Evolutionary conservation across 1,140 invertebrate genomes (phyloP).

Genomic region (Streblospio benedicti): DNA sequence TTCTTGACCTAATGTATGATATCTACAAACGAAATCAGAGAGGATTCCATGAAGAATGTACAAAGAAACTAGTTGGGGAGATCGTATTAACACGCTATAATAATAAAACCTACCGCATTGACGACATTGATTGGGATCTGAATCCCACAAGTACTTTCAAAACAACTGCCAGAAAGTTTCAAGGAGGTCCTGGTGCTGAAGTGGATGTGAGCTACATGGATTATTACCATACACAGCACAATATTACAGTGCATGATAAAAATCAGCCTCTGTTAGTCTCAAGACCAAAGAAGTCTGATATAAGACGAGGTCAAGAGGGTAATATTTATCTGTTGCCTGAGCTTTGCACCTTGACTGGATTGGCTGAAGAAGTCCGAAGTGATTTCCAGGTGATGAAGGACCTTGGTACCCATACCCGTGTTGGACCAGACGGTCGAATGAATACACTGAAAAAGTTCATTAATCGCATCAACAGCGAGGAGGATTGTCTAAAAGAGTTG

Average conservation of each 20-base stretch:
- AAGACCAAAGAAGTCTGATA: constrained; percentile 35
- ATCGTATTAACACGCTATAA: constrained; percentile 84
- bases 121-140: constrained; percentile 75
- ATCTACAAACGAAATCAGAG: constrained; percentile 21
- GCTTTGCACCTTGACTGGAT: constrained; percentile 37
- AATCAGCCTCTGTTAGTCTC: constrained; percentile 64
- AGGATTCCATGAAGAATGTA: constrained; percentile 51
- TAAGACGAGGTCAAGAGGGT: constrained; percentile 26
- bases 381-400: constrained; percentile 44
- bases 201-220: too few species aligned
- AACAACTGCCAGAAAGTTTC: too few species aligned
- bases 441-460: constrained; percentile 48
- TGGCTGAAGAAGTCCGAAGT: constrained; percentile 35
- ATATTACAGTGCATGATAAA: constrained; percentile 64
- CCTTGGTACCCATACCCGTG: constrained; percentile 49
- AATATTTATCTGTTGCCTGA: constrained; percentile 40
- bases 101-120: constrained; percentile 77
- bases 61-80: constrained; percentile 56
- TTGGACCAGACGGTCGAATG: constrained; percentile 61
- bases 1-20: constrained; percentile 63
- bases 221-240: too few species aligned
- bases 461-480: constrained; percentile 58
- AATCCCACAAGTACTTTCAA: constrained; percentile 54
- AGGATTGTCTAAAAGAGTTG: too few species aligned
- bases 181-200: too few species aligned